Evolutionary conservation across 2,888 invertebrate genomes (phyloP).

Genomic region (Sicus ferrugineus): DNA sequence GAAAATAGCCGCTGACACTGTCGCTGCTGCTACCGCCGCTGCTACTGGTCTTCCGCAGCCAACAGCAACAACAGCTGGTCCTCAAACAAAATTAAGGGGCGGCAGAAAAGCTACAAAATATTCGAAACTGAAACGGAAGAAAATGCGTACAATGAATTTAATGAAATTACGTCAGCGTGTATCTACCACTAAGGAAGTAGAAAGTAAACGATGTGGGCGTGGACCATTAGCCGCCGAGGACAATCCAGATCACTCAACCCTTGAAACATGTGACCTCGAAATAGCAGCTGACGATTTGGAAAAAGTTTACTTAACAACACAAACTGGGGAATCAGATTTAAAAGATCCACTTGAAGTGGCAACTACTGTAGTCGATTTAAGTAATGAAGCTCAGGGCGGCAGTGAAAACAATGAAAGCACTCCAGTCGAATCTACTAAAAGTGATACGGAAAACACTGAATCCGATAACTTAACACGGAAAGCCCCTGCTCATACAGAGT

Average conservation of each 20-base stretch:
- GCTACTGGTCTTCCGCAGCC: background rate
- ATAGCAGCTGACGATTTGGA: background rate
- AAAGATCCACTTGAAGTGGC: background rate
- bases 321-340: background rate
- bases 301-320: background rate
- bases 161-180: slow-evolving; percentile 4
- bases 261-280: background rate
- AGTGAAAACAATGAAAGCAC: background rate
- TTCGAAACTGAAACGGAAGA: background rate
- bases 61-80: background rate
- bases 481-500: background rate
- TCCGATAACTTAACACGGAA: background rate
- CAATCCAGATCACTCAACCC: background rate
- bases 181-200: background rate
- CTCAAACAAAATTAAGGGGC: background rate
- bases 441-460: background rate
- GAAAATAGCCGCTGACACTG: background rate
- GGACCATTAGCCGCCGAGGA: background rate
- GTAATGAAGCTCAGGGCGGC: background rate
- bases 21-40: background rate
- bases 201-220: background rate
- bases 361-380: background rate
- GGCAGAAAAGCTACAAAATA: background rate
- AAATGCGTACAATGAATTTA: background rate
- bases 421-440: background rate